Conservation (phyloP, 2,797 vertebrate genomes). For the Oreochromis grahami region DNA sequence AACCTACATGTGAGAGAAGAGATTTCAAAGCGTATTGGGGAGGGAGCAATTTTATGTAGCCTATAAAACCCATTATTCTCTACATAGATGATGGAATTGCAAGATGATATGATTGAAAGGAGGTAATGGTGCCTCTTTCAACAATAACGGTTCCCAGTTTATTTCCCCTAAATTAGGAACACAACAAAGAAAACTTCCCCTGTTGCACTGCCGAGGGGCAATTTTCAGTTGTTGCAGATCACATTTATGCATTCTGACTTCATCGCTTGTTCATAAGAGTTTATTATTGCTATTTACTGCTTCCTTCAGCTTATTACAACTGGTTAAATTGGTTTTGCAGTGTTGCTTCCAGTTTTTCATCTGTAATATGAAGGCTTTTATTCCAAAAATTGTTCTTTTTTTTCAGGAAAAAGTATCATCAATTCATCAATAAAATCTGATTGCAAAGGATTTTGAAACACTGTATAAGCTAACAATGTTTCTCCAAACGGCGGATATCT, state of each 20-base stretch:
- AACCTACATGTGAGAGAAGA: not conserved
- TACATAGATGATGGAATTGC: constrained; percentile 8
- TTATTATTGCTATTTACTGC: not conserved
- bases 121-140: constrained; percentile 33
- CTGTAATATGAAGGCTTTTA: not conserved
- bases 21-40: constrained; percentile 9
- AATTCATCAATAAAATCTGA: not conserved
- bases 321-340: constrained; percentile 8
- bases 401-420: not conserved
- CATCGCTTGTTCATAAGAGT: not conserved
- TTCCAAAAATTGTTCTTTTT: not conserved
- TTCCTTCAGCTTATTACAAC: constrained; percentile 11
- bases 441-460: not conserved
- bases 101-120: constrained; percentile 33
- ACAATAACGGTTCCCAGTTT: constrained; percentile 43
- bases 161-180: constrained; percentile 24
- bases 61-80: constrained; percentile 30
- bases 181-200: constrained; percentile 8
- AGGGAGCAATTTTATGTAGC: constrained; percentile 9
- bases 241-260: constrained; percentile 9
- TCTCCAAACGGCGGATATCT: not conserved
- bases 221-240: constrained; percentile 17
- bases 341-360: constrained; percentile 1
- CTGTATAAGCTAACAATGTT: not conserved
- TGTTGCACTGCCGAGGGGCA: constrained; percentile 5